Base-by-base conservation (phyloP, 2,797 vertebrate species). In the Lindbergichthys nudifrons region DNA sequence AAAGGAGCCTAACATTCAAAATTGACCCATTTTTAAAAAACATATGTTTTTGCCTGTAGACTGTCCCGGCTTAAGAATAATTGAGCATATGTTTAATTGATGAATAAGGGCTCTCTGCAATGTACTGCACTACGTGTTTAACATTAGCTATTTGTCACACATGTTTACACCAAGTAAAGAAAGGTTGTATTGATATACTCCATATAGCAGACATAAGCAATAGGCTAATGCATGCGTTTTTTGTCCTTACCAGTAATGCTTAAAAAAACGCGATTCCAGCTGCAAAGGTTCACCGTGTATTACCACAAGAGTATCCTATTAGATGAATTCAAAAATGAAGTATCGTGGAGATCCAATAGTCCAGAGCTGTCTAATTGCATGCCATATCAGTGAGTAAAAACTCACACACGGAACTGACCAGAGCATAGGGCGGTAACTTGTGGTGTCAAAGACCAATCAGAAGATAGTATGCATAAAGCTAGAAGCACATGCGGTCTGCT, bases 381-480 rank as follows among this genome's bases (percentile, higher is more conserved):
- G 12, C 0, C 15, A 30, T 2, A 42, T 13, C 0, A 16, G 32
- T 18, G 8, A 0, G 56, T 39, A 9, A 39, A 4, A 39, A 64
- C 21, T 70, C 62, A 61, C 82, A 83, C 39, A 0, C 82, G 71
- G 80, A 90, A 80, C 7, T 70, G 13, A 13, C 14, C 19, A 0
- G 4, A n/a, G 30, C 7, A n/a, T 2, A 36, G 63, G 83, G 79
- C 43, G 47, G 54, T 11, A 12, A 51, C 57, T 32, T 58, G 12
- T 60, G 57, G 65, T 53, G 26, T 11, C 13, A 63, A 12, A 1
- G 23, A 60, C 94, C 91, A 92, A 93, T 95, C 79, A 85, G 10
- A 70, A 0, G 4, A 4, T 11, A 12, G 30, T 3, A 58, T 67
- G 39, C 14, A 32, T 51, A 10, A 66, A 62, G 9, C 26, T 62